Base-by-base conservation (phyloP, 2,888 invertebrate genomes). In the Dromius quadrimaculatus region DNA sequence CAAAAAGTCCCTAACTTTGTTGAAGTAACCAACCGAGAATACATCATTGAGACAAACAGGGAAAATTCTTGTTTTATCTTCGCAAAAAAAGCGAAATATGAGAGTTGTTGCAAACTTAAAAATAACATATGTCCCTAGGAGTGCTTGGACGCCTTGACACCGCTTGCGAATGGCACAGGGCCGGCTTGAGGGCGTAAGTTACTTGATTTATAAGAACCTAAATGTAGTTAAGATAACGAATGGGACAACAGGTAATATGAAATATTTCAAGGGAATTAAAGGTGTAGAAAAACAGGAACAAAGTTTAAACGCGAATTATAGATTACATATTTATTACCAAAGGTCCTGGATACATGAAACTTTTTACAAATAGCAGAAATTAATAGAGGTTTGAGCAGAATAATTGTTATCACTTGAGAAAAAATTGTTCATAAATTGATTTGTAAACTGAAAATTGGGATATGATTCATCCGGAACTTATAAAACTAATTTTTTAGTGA, bases 51-150 rank as follows among this genome's bases (percentile, higher is more conserved):
- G 50, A 54, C 50, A 54, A 54, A 54, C 50, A 54, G 28, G 50
- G 50, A 54, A 54, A 54, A 54, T 54, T 54, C 50, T 54, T 54
- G 50, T 54, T 54, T 54, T 54, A 54, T 54, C 50, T 54, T 23
- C 50, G 50, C 50, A 54, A 54, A 54, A 54, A 54, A 54, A 54
- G n/a, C 50, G 50, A 54, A 54, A 54, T 54, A 54, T 54, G 50
- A 54, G 50, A 54, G 50, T 54, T 54, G 50, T 54, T 54, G 50
- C 50, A 54, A 54, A 54, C 50, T 54, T 54, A 54, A 54, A 54
- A 54, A 54, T 54, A 54, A 54, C 50, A 54, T 54, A 54, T 54
- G 50, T 54, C 50, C 32, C 50, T 54, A 54, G 50, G 28, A 54
- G 50, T 54, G 50, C 28, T 28, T 11, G 50, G 50, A 54, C 50